A percentile compares a stretch with the other conserved stretches of the same genome.
Conservation (phyloP, 2,113 vertebrate genomes). For the Ophiodon elongatus region DNA sequence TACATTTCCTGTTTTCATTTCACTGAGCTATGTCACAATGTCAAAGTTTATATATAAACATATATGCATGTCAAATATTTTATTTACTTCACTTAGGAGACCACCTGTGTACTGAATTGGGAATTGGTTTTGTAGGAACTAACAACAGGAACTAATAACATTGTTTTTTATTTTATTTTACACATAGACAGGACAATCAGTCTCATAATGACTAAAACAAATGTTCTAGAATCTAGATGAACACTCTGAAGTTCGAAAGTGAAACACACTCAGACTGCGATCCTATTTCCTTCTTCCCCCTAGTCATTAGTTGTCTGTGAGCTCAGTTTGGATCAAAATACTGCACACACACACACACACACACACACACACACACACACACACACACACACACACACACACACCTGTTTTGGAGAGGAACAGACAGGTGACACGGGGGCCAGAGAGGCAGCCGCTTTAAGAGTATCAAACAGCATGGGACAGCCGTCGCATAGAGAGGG, state of each 20-base stretch:
- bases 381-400: background rate
- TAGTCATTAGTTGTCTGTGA: conserved; percentile 36
- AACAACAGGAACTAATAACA: no score
- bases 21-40: background rate
- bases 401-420: conserved; percentile 1
- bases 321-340: background rate
- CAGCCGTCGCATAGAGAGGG: conserved; percentile 3
- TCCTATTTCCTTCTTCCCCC: conserved; percentile 1
- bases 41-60: no score
- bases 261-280: background rate
- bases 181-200: background rate
- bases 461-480: conserved; percentile 34
- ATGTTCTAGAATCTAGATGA: background rate
- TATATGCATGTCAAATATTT: background rate
- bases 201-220: background rate
- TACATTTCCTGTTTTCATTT: background rate
- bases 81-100: background rate
- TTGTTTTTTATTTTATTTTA: background rate
- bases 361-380: no score
- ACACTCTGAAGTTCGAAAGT: background rate
- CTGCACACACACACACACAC: no score
- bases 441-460: background rate
- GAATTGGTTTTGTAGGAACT: background rate
- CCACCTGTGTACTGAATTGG: background rate
- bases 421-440: conserved; percentile 12